Conservation (phyloP, 2,888 invertebrate species). For the Megaustenia siamemsis region DNA sequence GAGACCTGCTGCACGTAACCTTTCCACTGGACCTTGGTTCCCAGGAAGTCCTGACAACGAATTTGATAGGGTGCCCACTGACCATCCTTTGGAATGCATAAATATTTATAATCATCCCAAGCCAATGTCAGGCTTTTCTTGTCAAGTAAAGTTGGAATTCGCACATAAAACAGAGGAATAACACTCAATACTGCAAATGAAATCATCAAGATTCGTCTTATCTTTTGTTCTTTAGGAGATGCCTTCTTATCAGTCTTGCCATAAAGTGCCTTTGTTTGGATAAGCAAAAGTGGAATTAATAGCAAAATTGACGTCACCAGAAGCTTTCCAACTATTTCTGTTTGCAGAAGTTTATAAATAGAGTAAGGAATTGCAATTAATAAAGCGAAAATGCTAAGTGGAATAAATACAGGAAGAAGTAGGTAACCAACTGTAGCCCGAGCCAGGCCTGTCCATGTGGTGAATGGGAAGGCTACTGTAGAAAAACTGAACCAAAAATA, state of each 20-base stretch:
- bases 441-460: conserved; percentile 82
- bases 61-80: conserved; percentile 86
- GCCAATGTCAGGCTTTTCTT: conserved; percentile 80
- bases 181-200: conserved; percentile 72
- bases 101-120: conserved; percentile 89
- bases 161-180: conserved; percentile 81
- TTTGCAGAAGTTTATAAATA: conserved; percentile 64
- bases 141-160: conserved; percentile 66
- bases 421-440: conserved; percentile 76
- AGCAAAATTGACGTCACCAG: conserved; percentile 71
- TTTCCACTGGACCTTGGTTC: conserved; percentile 83
- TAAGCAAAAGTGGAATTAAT: conserved; percentile 70
- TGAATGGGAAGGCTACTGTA: conserved; percentile 89
- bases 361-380: conserved; percentile 63
- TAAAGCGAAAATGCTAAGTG: conserved; percentile 67
- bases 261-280: conserved; percentile 69
- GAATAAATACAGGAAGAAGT: conserved; percentile 71
- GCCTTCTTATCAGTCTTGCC: conserved; percentile 68
- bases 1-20: conserved; percentile 84
- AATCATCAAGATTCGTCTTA: conserved; percentile 72
- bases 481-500: conserved; percentile 91
- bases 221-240: conserved; percentile 59
- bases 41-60: conserved; percentile 87
- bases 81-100: conserved; percentile 86
- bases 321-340: conserved; percentile 72